Evolutionary conservation across 2,888 invertebrate species (phyloP).

Genomic region (Melieria picta): DNA sequence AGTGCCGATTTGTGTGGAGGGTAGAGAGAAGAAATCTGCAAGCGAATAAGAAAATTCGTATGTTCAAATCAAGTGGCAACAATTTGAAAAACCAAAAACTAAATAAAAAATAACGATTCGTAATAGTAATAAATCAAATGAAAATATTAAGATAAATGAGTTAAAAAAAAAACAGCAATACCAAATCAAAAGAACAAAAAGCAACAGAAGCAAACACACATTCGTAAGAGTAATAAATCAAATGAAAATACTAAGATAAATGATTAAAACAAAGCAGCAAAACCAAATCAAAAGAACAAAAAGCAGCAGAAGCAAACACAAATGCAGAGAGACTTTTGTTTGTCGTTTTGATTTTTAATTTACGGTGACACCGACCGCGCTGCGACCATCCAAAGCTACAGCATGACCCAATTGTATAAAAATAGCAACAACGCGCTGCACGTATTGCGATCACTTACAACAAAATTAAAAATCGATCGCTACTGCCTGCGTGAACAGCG

Average conservation of each 20-base stretch:
- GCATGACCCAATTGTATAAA: constrained; percentile 42
- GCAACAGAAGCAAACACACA: neutral
- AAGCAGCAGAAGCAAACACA: neutral
- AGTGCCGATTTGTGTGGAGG: constrained; percentile 59
- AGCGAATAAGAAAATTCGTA: constrained; percentile 27
- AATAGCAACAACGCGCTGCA: constrained; percentile 31
- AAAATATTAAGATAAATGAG: neutral
- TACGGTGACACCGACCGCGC: constrained; percentile 18
- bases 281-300: no score
- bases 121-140: neutral
- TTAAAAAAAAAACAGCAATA: constrained; percentile 14
- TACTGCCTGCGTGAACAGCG: no score
- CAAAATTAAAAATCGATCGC: constrained; percentile 2
- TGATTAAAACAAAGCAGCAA: neutral
- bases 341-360: neutral
- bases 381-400: constrained; percentile 25
- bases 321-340: no score
- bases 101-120: constrained; percentile 1
- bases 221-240: no score
- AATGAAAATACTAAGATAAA: neutral
- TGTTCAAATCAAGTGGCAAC: neutral
- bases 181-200: neutral
- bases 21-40: constrained; percentile 58
- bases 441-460: neutral
- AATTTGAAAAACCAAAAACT: neutral